These are phyloP conservation scores for Caenorhabditis panamensis DNA, from an alignment of 2,888 invertebrate species.

Conservation along the genomic window DNA sequence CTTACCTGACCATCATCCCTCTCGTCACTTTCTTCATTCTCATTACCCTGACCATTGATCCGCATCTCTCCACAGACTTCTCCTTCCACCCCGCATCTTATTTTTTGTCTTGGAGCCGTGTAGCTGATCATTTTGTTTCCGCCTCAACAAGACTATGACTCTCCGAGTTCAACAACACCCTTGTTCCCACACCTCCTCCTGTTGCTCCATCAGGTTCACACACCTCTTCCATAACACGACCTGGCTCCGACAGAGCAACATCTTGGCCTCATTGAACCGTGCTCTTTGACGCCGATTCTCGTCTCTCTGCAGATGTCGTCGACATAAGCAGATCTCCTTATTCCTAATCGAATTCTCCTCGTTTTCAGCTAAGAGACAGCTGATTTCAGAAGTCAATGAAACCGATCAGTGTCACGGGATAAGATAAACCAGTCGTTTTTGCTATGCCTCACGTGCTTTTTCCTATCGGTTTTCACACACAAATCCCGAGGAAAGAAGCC, in stretches of 20 bases:
- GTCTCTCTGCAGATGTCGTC: neutral
- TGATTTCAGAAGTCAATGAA: neutral
- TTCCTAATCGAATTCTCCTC: no score
- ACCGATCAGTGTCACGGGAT: neutral
- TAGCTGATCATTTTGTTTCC: neutral
- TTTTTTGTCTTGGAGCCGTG: no score
- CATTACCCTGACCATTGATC: no score
- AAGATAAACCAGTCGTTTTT: conserved; percentile 8
- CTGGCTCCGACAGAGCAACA: neutral
- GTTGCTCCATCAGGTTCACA: neutral
- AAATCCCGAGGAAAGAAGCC: conserved; percentile 30
- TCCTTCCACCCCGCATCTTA: no score
- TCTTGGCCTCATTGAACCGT: neutral
- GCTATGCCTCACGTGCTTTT: conserved; percentile 29
- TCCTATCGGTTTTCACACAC: conserved; percentile 2
- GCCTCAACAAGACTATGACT: neutral
- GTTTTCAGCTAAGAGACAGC: neutral
- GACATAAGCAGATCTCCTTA: no score
- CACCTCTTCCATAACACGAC: no score
- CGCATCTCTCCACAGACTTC: no score
- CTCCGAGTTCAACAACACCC: no score
- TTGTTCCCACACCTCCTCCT: neutral
- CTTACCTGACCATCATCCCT: no score
- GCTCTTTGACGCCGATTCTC: neutral
- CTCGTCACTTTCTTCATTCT: no score